These are phyloP conservation scores for Malthinus seriepunctatus DNA, from an alignment of 2,888 invertebrate genomes.

Conservation along the genomic window DNA sequence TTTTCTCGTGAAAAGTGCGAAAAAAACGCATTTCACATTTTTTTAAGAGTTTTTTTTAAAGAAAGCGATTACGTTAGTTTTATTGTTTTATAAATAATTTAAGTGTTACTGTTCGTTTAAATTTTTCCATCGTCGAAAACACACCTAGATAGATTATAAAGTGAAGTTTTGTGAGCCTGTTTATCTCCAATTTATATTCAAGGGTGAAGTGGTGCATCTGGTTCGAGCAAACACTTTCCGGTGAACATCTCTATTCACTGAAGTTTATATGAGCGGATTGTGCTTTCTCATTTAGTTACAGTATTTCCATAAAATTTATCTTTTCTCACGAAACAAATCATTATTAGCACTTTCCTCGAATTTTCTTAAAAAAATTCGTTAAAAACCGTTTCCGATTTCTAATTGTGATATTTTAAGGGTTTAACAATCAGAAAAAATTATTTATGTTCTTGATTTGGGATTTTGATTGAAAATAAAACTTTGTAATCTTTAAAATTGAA, in stretches of 20 bases:
- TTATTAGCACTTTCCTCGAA: neutral
- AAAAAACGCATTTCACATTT: too few relatives aligned
- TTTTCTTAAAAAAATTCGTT: too few relatives aligned
- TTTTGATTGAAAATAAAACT: neutral
- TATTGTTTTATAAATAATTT: neutral
- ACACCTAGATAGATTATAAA: conserved; percentile 28
- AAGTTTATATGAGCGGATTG: conserved; percentile 24
- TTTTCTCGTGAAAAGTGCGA: too few relatives aligned
- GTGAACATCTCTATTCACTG: conserved; percentile 29
- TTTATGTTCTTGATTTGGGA: neutral
- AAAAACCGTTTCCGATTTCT: neutral
- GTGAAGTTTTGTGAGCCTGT: conserved; percentile 30
- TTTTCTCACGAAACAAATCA: neutral
- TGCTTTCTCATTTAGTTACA: conserved; percentile 17
- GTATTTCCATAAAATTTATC: conserved; percentile 9
- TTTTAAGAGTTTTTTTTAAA: too few relatives aligned
- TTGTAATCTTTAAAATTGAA: too few relatives aligned
- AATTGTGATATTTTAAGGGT: neutral
- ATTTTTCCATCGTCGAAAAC: conserved; percentile 9
- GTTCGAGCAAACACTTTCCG: conserved; percentile 29
- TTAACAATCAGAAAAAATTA: neutral
- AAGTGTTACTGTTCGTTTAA: conserved; percentile 1
- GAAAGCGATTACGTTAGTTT: too few relatives aligned
- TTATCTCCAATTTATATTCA: conserved; percentile 35
- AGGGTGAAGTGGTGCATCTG: conserved; percentile 32